Base-by-base conservation (phyloP, 1,140 invertebrate species). In the Drosophila kanapiae region DNA sequence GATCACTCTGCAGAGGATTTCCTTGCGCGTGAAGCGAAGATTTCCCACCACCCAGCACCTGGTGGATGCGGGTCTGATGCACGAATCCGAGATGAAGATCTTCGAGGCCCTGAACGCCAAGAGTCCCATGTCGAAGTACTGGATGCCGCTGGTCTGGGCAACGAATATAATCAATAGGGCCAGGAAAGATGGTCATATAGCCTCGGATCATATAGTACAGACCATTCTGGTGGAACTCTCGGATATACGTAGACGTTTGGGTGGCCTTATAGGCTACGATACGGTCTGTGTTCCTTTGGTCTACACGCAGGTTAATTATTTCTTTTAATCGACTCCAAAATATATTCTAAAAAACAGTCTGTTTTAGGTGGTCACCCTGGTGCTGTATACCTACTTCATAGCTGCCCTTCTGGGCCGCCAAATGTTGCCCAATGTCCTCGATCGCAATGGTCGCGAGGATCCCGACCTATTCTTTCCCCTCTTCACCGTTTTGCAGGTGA, bases 261-360 rank as follows among this genome's bases (percentile, higher is more conserved):
- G 97, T 64, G 95, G 96, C 53, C 94, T 98, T 6, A 97, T 97
- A 78, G 96, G 96, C 54, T 99, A 99, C 93, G 99, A 99, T 94
- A 99, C 98, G 85, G 98, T 99, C 80, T 98, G 97, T 92, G 98
- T 99, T 70, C 99, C 99, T 45, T 95, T 99, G 31, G 98, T 99
- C 63, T 99, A 99, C 93, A 99, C 98, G 59, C 98, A 99, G 96
- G 98, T 98, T 91, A 94, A 93, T 61, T 45, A 0, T 7, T 4
- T 1, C 1, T 6, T 9, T 9, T 1, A 31, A 14, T 37, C 4
- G 6, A 6, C 4, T 29, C 14, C 10, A 13, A 45, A 8, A 53
- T 27, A 51, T 54, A 29, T 29, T 10, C 56, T 23, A 43, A 6
- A 49, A 43, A 38, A 53, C 33, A 6, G 27, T 60, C 29, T 35